Evolutionary conservation across 2,888 invertebrate genomes (phyloP).

Genomic region (Eutolmus rufibarbis): DNA sequence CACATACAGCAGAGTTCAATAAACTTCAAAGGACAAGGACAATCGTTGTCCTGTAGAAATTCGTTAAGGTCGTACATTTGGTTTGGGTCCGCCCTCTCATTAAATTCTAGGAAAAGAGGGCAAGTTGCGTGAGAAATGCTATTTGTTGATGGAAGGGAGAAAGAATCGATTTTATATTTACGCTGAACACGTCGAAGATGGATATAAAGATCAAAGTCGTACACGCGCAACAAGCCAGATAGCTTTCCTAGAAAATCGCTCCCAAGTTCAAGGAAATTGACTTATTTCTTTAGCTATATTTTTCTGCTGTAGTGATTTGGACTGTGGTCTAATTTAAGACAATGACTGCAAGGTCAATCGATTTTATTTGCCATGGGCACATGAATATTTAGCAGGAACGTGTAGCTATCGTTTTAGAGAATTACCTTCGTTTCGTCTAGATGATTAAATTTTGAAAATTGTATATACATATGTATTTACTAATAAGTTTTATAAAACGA

Average conservation of each 20-base stretch:
- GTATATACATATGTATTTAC: too few species aligned
- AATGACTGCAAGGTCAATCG: background rate
- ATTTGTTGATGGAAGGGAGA: background rate
- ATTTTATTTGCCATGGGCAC: background rate
- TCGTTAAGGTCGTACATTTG: background rate
- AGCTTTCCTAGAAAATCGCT: background rate
- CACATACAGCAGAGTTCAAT: background rate
- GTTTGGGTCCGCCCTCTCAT: background rate
- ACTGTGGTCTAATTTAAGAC: background rate
- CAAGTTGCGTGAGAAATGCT: background rate
- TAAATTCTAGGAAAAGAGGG: background rate
- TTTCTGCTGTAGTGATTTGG: background rate
- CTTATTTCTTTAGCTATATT: background rate
- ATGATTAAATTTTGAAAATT: background rate
- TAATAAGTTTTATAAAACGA: too few species aligned
- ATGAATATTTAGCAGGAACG: background rate
- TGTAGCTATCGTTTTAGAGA: background rate
- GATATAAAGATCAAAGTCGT: background rate
- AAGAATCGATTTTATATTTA: background rate
- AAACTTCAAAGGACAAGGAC: conserved; percentile 20
- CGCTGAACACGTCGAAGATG: background rate
- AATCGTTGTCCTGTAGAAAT: background rate
- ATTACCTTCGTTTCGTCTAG: background rate
- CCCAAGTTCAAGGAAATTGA: background rate
- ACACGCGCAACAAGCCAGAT: background rate